Evolutionary conservation across 1,140 invertebrate species (phyloP), one percentile per base, ranked within the genome.

Genomic region (Chlorops oryzae): DNA sequence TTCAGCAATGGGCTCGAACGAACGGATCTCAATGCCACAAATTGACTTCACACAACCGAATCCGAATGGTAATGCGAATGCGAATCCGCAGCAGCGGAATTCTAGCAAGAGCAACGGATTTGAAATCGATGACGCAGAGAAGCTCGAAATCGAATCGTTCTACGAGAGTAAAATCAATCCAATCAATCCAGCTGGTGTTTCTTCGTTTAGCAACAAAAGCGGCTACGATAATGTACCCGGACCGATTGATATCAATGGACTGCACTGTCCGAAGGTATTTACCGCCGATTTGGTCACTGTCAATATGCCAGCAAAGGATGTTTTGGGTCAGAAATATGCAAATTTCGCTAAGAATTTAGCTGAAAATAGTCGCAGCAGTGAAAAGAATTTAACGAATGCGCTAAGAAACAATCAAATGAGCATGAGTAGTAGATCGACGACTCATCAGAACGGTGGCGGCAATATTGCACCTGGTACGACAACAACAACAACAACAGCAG

Each of bases 261-360:
- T 63, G 20, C 63, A 63, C n/a, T 88, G 85, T 0, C 86, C 86
- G 0, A 88, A 88, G 73, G 86, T 88, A 2, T 88, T 88, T 59
- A 81, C 81, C 22, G 77, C 83, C 0, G 85, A 85, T 58, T 80
- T 83, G n/a, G 63, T 85, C 17, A 88, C 86, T 3, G 84, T 87
- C 0, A 88, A 85, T 54, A 86, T 85, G 5, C 86, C 87, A 3
- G 86, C 86, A 0, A 86, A 84, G 72, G 85, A 87, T 55, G 86
- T 89, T 1, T 69, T 88, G 6, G 85, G 80, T 0, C 74, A 74
- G 21, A 76, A 76, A 54, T 77, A 77, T 34, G 63, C 76, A 10
- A 81, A 80, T 51, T 78, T 78, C 54, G 75, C 77, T 22, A 74
- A 68, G 5, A 77, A 75, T 62, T 54, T 71, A 0, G 65, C 62